phyloP scores from a whole-genome alignment of 1,140 invertebrate genomes.

The Vanessa tameamea region DNA sequence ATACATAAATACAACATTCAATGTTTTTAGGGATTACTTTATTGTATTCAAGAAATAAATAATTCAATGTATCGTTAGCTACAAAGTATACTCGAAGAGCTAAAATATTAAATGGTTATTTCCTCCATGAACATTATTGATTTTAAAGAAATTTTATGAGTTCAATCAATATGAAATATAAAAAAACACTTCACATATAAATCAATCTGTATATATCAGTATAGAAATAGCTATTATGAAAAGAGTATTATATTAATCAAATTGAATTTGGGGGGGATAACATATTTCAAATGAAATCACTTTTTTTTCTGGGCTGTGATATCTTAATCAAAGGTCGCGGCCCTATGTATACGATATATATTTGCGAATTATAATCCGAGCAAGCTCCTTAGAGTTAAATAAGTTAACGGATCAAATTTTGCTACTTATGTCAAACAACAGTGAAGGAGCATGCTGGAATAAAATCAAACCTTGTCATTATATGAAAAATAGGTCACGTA shows the following conservation, averaged over 20 bases:
- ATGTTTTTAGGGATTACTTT: conserved; percentile 5
- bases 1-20: not conserved
- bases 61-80: conserved; percentile 11
- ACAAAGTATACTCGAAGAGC: conserved; percentile 9
- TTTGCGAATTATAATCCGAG: too few species aligned
- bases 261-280: too few species aligned
- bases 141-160: not conserved
- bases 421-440: too few species aligned
- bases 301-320: too few species aligned
- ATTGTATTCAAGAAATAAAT: conserved; percentile 13
- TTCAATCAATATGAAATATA: not conserved
- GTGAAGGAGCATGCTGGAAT: too few species aligned
- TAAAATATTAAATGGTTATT: not conserved
- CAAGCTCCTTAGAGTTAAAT: too few species aligned
- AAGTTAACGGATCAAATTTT: too few species aligned
- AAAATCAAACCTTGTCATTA: too few species aligned
- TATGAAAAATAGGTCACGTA: too few species aligned
- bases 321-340: too few species aligned
- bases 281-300: too few species aligned
- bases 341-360: too few species aligned
- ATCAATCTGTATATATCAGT: not conserved
- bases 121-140: not conserved
- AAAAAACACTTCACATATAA: not conserved
- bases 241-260: not conserved
- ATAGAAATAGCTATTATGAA: not conserved